Evolutionary conservation across 2,113 vertebrate genomes (phyloP).

Genomic region (Clarias magur): DNA sequence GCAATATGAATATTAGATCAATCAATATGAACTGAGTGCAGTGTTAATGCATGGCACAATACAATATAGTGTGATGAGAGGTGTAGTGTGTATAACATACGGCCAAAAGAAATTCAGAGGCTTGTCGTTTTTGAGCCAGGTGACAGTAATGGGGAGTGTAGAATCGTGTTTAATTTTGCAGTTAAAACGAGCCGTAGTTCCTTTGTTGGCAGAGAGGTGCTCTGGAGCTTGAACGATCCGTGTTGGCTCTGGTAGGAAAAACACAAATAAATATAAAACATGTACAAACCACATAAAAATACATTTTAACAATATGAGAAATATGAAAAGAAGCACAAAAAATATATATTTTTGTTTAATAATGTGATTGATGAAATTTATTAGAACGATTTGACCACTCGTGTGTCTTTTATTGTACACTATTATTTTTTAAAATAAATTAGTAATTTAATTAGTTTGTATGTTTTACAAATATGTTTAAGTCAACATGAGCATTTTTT

Average conservation of each 20-base stretch:
- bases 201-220: slow-evolving; percentile 76
- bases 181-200: slow-evolving; percentile 77
- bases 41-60: background rate
- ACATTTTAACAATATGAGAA: background rate
- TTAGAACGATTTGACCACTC: background rate
- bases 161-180: slow-evolving; percentile 85
- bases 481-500: background rate
- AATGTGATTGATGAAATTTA: background rate
- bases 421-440: background rate
- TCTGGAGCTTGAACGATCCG: slow-evolving; percentile 84
- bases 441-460: background rate
- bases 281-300: background rate
- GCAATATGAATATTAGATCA: background rate
- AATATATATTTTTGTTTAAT: background rate
- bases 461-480: background rate
- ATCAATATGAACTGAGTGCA: background rate
- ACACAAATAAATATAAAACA: background rate
- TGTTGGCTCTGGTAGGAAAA: slow-evolving; percentile 79
- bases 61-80: background rate
- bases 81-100: slow-evolving; percentile 58
- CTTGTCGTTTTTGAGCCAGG: slow-evolving; percentile 87
- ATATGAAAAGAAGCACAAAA: background rate
- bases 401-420: background rate
- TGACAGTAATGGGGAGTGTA: slow-evolving; percentile 75
- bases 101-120: slow-evolving; percentile 80